Evolutionary conservation across 2,888 invertebrate genomes (phyloP).

Genomic region (Tineola bisselliella): DNA sequence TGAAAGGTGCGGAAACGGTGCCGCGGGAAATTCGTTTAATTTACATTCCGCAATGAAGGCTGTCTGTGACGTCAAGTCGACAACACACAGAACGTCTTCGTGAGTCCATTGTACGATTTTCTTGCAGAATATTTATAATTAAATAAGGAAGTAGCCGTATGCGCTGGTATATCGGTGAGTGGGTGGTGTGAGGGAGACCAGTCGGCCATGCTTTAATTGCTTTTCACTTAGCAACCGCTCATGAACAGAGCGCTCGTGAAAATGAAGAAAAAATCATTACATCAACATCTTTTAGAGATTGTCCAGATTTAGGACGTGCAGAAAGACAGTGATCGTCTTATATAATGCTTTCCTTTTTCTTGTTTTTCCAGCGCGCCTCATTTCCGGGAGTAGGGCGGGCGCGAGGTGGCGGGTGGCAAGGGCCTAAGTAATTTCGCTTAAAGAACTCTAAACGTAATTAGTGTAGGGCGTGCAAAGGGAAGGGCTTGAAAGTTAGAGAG

Average conservation of each 20-base stretch:
- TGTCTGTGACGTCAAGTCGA: constrained; percentile 18
- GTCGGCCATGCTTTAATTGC: constrained; percentile 69
- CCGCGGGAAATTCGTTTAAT: constrained; percentile 23
- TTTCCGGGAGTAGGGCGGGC: constrained; percentile 58
- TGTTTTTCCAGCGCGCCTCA: constrained; percentile 66
- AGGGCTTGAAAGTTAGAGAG: constrained; percentile 72
- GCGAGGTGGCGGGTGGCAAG: constrained; percentile 53
- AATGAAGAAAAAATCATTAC: constrained; percentile 67
- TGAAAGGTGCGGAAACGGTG: constrained; percentile 49
- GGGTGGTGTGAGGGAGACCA: constrained; percentile 45
- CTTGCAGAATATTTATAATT: too few species aligned
- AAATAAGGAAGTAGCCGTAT: too few species aligned
- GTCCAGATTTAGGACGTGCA: constrained; percentile 63
- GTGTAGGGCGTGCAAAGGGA: constrained; percentile 71
- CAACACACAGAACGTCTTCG: not conserved
- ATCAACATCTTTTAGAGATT: constrained; percentile 66
- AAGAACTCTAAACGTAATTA: constrained; percentile 76
- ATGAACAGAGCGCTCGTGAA: constrained; percentile 60
- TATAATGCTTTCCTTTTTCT: constrained; percentile 62
- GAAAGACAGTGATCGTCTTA: constrained; percentile 57
- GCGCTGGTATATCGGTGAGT: constrained; percentile 3
- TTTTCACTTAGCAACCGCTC: constrained; percentile 68
- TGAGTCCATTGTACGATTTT: too few species aligned
- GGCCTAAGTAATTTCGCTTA: constrained; percentile 76
- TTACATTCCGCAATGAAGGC: constrained; percentile 17